Conservation (phyloP, 2,888 invertebrate genomes). For the Biston betularia region DNA sequence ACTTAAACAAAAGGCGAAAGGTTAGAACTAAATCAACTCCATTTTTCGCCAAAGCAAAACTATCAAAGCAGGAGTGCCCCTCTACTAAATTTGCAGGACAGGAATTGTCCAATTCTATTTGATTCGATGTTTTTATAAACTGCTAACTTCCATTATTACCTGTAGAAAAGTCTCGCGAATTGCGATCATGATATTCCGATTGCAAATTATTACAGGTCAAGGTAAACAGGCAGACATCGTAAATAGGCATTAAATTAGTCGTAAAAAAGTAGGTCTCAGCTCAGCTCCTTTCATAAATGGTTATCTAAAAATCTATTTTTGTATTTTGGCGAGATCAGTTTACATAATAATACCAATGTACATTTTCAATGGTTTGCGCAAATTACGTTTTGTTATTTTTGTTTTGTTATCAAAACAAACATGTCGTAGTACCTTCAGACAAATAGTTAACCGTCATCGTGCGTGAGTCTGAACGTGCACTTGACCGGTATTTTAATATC, state of each 20-base stretch:
- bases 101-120: constrained; percentile 7
- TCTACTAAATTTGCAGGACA: not conserved
- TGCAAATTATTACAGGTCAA: constrained; percentile 31
- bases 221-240: constrained; percentile 27
- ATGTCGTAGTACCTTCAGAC: too few species aligned
- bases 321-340: too few species aligned
- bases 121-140: constrained; percentile 4
- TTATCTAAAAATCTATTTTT: not conserved
- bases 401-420: too few species aligned
- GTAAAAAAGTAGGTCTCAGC: constrained; percentile 17
- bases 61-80: not conserved
- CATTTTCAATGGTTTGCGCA: too few species aligned
- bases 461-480: too few species aligned
- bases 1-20: not conserved
- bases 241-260: constrained; percentile 26
- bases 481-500: too few species aligned
- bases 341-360: too few species aligned
- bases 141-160: constrained; percentile 1
- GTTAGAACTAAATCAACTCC: not conserved
- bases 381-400: too few species aligned
- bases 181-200: constrained; percentile 29
- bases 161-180: constrained; percentile 16
- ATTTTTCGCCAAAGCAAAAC: not conserved
- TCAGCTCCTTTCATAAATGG: not conserved
- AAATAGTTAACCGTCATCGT: too few species aligned